Base-by-base conservation (phyloP, 53 echinoderm and acorn worm genomes). In the Temnopleurus reevesii region DNA sequence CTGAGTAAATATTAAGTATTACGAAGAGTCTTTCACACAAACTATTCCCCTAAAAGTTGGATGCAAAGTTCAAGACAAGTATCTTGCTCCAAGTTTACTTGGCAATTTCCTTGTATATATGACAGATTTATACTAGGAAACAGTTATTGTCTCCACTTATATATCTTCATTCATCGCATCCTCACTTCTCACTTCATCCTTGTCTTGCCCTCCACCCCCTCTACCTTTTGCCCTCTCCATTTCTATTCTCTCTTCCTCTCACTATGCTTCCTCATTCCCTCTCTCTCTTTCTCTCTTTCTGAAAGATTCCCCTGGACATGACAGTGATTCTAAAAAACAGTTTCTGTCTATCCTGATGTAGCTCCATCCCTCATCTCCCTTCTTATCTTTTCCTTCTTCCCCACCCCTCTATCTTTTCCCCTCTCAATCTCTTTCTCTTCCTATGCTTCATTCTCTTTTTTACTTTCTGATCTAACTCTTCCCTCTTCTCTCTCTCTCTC, bases 71-170 rank as follows among this genome's bases (percentile, higher is more conserved):
- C 66, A 66, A 18, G 65, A 66, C n/a, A 36, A 1, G 7, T 38
- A 38, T 66, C 66, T 66, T 66, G 34, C 58, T 58, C 58, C 58
- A 24, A 9, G 59, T 38, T 66, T 38, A 9, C 41, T 66, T 19
- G 38, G 66, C 19, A 4, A 66, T 36, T 66, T 38, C 66, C 66
- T 6, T 38, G 66, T 19, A 66, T 0, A 5, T n/a, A 19, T 36
- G 66, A 66, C n/a, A n/a, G n/a, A n/a, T n/a, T n/a, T n/a, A n/a
- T 66, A 4, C 38, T 36, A 66, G 66, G 66, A 66, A 66, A 38
- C 66, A 66, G 66, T 38, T 38, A n/a, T 25, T 77, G 10, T 46
- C 77, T 77, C 77, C 46, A n/a, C n/a, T n/a, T n/a, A n/a, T n/a
- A n/a, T n/a, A n/a, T n/a, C 77, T 77, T 5, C 26, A 12, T 77